These are phyloP conservation scores for Micropoecilia bifurca DNA, from an alignment of 2,797 vertebrate genomes.

Conservation along the genomic window DNA sequence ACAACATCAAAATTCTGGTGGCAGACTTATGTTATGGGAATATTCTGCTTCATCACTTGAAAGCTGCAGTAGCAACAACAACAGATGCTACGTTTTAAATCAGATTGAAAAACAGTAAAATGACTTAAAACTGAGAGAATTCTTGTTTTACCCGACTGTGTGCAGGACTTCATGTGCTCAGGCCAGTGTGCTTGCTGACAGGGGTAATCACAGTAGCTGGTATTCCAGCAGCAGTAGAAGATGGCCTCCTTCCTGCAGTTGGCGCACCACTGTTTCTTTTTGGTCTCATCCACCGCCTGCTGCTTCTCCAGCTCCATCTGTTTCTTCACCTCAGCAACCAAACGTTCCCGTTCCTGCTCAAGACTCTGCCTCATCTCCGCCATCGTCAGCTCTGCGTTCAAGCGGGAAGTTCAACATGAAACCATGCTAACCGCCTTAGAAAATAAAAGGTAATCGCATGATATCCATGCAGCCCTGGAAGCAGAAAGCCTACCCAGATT, in stretches of 20 bases:
- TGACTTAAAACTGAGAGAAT: not conserved
- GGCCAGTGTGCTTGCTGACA: slow-evolving; percentile 99
- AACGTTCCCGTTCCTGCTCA: slow-evolving; percentile 93
- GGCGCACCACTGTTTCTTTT: slow-evolving; percentile 99
- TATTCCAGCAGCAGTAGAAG: slow-evolving; percentile 99
- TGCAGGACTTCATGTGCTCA: slow-evolving; percentile 99
- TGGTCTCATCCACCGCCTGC: slow-evolving; percentile 96
- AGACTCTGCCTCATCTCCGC: slow-evolving; percentile 99
- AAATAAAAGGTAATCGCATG: not conserved
- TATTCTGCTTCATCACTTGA: not conserved
- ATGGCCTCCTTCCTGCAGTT: slow-evolving; percentile 99
- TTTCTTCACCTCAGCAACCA: slow-evolving; percentile 96
- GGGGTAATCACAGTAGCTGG: slow-evolving; percentile 98
- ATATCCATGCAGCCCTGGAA: not conserved
- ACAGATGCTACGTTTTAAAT: not conserved
- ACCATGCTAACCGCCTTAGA: not conserved
- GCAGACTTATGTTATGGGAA: not conserved
- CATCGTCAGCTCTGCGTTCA: slow-evolving; percentile 93
- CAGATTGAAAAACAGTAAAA: not conserved
- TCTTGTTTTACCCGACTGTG: slow-evolving; percentile 90
- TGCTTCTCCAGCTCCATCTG: slow-evolving; percentile 95
- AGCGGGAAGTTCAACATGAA: not conserved
- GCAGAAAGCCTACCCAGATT: slow-evolving; percentile 85
- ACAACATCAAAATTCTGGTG: not conserved
- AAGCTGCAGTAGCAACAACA: not conserved